These are phyloP conservation scores for Peribatodes rhomboidaria DNA, from an alignment of 2,888 invertebrate genomes.

Conservation along the genomic window DNA sequence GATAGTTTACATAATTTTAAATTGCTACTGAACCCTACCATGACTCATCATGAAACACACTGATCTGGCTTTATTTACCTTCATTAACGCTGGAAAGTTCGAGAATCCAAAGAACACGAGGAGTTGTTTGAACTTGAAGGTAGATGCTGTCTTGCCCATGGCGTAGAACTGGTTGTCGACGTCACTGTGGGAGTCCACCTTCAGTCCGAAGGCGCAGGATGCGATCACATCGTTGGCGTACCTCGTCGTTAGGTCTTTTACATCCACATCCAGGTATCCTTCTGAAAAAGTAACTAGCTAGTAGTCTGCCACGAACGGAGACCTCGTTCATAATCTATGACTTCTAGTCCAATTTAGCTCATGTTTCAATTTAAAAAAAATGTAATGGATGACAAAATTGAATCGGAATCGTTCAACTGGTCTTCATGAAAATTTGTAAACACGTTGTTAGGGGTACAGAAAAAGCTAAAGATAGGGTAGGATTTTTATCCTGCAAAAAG, in stretches of 20 bases:
- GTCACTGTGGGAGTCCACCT: constrained; percentile 84
- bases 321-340: no score
- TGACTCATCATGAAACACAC: no score
- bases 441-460: no score
- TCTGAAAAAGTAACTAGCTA: constrained; percentile 41
- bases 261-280: constrained; percentile 64
- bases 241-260: constrained; percentile 76
- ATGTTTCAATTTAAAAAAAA: no score
- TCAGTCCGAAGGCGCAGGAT: constrained; percentile 81
- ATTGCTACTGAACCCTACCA: no score
- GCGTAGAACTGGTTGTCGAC: constrained; percentile 84
- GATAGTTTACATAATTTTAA: no score
- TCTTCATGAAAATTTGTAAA: no score
- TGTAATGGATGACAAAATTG: no score
- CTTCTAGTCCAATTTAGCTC: no score
- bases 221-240: constrained; percentile 85
- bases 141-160: constrained; percentile 78
- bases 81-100: constrained; percentile 53
- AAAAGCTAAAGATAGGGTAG: no score
- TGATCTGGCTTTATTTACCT: constrained; percentile 44
- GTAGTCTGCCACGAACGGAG: background rate
- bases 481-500: no score
- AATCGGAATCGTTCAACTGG: no score
- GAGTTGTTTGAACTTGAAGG: constrained; percentile 53
- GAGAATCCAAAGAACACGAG: constrained; percentile 52